These are phyloP conservation scores for Diuraphis noxia DNA, from an alignment of 1,140 invertebrate genomes.

Conservation along the genomic window DNA sequence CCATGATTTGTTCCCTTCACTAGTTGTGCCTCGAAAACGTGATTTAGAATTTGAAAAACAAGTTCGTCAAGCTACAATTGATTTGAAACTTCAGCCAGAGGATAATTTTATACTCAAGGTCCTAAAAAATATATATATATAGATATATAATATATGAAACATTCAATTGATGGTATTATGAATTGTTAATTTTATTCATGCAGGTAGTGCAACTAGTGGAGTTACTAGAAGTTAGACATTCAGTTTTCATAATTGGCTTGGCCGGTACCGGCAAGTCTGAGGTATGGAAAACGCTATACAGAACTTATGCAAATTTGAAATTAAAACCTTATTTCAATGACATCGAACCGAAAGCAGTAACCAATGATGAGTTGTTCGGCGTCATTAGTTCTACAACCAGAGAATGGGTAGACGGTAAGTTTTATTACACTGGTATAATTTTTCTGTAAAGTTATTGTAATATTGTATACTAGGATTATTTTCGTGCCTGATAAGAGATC, in stretches of 20 bases:
- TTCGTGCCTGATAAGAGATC: slow-evolving; percentile 89
- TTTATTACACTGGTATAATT: not conserved
- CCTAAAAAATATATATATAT: not conserved
- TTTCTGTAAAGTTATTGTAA: not conserved
- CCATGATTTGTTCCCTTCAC: slow-evolving; percentile 84
- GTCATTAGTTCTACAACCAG: slow-evolving; percentile 92
- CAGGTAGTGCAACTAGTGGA: slow-evolving; percentile 90
- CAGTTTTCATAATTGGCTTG: slow-evolving; percentile 89
- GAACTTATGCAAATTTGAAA: slow-evolving; percentile 79
- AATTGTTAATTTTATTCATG: not conserved
- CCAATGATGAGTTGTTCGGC: slow-evolving; percentile 94
- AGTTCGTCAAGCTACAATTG: slow-evolving; percentile 75
- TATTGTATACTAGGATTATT: slow-evolving; percentile 69
- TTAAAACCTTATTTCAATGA: slow-evolving; percentile 84
- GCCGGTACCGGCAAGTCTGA: slow-evolving; percentile 92
- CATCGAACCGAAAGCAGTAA: slow-evolving; percentile 93
- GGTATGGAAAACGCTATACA: slow-evolving; percentile 88
- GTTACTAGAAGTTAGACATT: slow-evolving; percentile 89
- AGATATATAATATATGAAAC: not conserved
- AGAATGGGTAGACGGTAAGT: slow-evolving; percentile 92
- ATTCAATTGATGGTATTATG: not conserved
- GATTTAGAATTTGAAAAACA: slow-evolving; percentile 83
- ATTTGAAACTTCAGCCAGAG: slow-evolving; percentile 87
- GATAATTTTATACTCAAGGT: slow-evolving; percentile 85
- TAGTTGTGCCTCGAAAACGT: slow-evolving; percentile 83